Conservation (phyloP, 2,888 invertebrate genomes). For the Gisinianus flammeolus region DNA sequence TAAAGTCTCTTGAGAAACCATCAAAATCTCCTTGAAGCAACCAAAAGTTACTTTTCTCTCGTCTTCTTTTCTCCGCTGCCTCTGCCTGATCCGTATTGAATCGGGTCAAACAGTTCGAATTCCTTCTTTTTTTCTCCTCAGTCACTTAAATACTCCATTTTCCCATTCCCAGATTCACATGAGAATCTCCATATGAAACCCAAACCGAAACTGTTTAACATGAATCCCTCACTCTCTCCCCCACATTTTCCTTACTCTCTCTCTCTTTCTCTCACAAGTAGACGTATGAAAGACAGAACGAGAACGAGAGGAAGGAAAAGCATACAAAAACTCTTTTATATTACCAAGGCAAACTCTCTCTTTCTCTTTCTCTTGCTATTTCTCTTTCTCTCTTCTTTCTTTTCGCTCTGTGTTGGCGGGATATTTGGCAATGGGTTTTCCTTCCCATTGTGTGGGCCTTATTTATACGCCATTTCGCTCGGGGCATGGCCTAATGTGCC, state of each 20-base stretch:
- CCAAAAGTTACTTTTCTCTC: too few species aligned
- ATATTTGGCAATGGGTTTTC: too few species aligned
- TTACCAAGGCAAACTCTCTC: too few species aligned
- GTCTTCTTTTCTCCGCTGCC: too few species aligned
- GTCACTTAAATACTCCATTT: background rate
- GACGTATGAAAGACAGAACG: background rate
- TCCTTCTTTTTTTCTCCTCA: background rate
- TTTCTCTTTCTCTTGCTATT: background rate
- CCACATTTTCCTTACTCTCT: too few species aligned
- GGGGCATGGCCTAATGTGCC: background rate
- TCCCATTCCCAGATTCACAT: background rate
- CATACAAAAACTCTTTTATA: background rate
- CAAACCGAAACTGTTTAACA: background rate
- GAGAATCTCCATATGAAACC: background rate
- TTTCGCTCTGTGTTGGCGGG: background rate
- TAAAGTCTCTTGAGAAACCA: background rate
- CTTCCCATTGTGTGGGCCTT: background rate
- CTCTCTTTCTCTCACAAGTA: background rate
- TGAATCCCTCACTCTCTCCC: background rate
- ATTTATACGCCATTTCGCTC: constrained; percentile 6
- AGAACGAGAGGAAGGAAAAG: background rate
- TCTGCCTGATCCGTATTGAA: constrained; percentile 1
- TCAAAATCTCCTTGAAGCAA: background rate
- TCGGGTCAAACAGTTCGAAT: background rate
- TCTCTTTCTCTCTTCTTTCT: background rate